phyloP scores from a whole-genome alignment of 1,140 invertebrate genomes.

The Sitophilus oryzae region DNA sequence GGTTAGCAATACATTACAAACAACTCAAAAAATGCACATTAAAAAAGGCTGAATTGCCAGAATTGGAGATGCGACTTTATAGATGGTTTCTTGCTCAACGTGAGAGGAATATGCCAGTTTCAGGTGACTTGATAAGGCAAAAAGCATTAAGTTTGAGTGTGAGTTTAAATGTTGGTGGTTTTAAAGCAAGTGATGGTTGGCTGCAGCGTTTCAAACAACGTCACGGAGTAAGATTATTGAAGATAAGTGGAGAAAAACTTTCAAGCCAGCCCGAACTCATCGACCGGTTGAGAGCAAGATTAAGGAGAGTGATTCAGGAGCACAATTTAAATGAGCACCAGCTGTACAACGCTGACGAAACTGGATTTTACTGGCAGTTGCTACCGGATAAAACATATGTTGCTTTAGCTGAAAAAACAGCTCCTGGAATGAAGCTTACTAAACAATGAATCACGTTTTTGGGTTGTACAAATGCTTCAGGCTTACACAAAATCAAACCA shows the following conservation, averaged over 20 bases:
- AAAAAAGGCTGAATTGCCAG: constrained; percentile 3
- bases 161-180: no score
- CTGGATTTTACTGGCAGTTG: constrained; percentile 38
- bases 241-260: constrained; percentile 28
- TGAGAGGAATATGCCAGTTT: no score
- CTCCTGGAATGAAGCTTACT: constrained; percentile 20
- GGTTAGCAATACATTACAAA: no score
- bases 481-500: constrained; percentile 24
- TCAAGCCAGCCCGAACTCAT: constrained; percentile 25
- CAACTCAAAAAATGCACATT: constrained; percentile 13
- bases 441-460: no score
- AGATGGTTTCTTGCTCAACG: no score
- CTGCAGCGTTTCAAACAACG: constrained; percentile 22
- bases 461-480: constrained; percentile 27
- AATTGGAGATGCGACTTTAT: constrained; percentile 3
- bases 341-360: no score
- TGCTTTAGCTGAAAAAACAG: constrained; percentile 19
- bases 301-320: constrained; percentile 23
- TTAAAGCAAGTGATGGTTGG: no score
- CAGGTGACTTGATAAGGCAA: constrained; percentile 18
- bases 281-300: constrained; percentile 25
- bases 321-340: constrained; percentile 17
- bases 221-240: constrained; percentile 22
- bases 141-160: no score
- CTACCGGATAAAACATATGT: constrained; percentile 33